Evolutionary conservation across 2,888 invertebrate species (phyloP).

Genomic region (Philereme transversata): DNA sequence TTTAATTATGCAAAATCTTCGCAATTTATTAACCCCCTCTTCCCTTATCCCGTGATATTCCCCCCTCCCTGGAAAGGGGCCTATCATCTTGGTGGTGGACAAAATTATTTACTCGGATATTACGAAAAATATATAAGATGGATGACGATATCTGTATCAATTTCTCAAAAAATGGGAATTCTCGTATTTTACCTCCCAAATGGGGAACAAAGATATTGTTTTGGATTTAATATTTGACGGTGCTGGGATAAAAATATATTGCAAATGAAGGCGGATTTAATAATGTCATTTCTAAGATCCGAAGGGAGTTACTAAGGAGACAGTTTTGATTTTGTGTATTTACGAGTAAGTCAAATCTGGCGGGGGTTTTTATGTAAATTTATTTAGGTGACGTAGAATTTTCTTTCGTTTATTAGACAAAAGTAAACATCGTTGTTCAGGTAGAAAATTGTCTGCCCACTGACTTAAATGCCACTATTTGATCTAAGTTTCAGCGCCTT

Average conservation of each 20-base stretch:
- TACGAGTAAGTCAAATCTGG: no score
- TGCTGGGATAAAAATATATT: constrained; percentile 39
- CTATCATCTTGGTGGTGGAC: constrained; percentile 57
- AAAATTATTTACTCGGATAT: constrained; percentile 73
- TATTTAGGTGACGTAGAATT: no score
- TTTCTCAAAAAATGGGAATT: constrained; percentile 49
- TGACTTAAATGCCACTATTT: no score
- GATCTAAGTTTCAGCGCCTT: no score
- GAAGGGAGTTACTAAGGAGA: no score
- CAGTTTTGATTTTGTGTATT: no score
- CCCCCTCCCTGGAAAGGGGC: constrained; percentile 31
- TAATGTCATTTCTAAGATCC: constrained; percentile 2
- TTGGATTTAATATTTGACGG: constrained; percentile 49
- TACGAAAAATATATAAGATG: constrained; percentile 70
- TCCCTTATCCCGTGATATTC: constrained; percentile 24
- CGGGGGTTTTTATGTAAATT: no score
- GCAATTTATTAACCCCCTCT: constrained; percentile 63
- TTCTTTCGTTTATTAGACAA: no score
- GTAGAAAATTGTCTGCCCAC: no score
- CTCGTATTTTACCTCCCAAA: constrained; percentile 40
- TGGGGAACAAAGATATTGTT: constrained; percentile 32
- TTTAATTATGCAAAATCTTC: constrained; percentile 82
- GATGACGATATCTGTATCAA: constrained; percentile 69
- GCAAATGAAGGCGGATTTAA: constrained; percentile 33
- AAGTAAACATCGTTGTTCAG: no score